These are phyloP conservation scores for Thumatha senex DNA, from an alignment of 2,888 invertebrate species.

Conservation along the genomic window DNA sequence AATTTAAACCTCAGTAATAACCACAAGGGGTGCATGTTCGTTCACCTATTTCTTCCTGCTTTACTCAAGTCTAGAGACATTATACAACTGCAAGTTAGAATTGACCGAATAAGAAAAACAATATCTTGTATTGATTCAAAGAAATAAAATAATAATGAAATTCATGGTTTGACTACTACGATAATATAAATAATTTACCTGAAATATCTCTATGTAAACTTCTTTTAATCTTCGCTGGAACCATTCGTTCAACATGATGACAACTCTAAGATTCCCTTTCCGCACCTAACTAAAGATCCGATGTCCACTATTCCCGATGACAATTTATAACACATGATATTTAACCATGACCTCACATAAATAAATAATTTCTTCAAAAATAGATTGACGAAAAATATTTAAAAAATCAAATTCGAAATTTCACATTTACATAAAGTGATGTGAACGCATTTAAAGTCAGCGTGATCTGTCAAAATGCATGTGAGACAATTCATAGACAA, in stretches of 20 bases:
- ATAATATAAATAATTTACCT: conserved; percentile 49
- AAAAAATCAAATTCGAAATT: conserved; percentile 77
- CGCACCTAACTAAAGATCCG: conserved; percentile 60
- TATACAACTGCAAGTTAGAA: too few relatives aligned
- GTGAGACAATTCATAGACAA: conserved; percentile 30
- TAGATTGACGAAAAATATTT: conserved; percentile 76
- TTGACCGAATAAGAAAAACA: too few relatives aligned
- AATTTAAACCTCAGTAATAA: too few relatives aligned
- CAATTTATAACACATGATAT: conserved; percentile 78
- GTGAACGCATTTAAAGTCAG: conserved; percentile 58
- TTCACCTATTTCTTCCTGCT: too few relatives aligned
- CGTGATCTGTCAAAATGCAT: conserved; percentile 43
- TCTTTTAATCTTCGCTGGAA: conserved; percentile 67
- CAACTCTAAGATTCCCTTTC: conserved; percentile 52
- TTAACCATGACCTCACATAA: conserved; percentile 70
- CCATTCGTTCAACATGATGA: conserved; percentile 82
- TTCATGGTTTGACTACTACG: too few relatives aligned
- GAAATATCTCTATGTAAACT: conserved; percentile 62
- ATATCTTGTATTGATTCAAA: too few relatives aligned
- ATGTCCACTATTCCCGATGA: conserved; percentile 48
- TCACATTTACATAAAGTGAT: conserved; percentile 62
- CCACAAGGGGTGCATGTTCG: too few relatives aligned
- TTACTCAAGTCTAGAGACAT: too few relatives aligned
- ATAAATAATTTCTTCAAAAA: conserved; percentile 81
- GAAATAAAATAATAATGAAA: too few relatives aligned